These are phyloP conservation scores for Scaptomyza flava DNA, from an alignment of 2,888 invertebrate genomes.

Conservation along the genomic window DNA sequence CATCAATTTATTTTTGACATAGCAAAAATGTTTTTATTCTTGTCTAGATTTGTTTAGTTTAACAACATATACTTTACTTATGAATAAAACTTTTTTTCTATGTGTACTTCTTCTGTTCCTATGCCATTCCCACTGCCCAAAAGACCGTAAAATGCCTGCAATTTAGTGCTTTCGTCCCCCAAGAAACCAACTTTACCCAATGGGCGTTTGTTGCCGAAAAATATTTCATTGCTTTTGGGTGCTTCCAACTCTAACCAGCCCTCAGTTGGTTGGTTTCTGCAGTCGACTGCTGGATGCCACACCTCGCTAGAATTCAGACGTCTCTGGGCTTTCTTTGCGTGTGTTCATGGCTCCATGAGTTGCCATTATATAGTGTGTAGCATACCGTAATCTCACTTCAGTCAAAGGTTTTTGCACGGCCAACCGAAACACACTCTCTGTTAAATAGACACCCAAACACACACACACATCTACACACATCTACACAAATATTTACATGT, in stretches of 20 bases:
- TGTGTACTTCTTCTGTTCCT: background rate
- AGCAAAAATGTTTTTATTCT: background rate
- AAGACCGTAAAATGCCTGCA: constrained; percentile 78
- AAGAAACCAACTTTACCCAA: constrained; percentile 19
- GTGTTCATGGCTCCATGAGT: constrained; percentile 63
- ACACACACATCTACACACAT: constrained; percentile 10
- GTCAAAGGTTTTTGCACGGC: constrained; percentile 72
- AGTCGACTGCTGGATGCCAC: constrained; percentile 46
- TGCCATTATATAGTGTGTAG: constrained; percentile 66
- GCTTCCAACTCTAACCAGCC: constrained; percentile 5
- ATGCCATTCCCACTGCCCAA: constrained; percentile 51
- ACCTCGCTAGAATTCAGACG: constrained; percentile 44
- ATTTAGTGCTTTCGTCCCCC: constrained; percentile 58
- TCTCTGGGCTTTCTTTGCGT: constrained; percentile 3
- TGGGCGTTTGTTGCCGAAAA: constrained; percentile 67
- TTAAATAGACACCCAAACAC: constrained; percentile 12
- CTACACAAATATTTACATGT: constrained; percentile 23
- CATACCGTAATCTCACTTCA: constrained; percentile 78
- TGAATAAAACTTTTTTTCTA: background rate
- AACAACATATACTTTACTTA: too few species aligned
- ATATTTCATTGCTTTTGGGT: constrained; percentile 74
- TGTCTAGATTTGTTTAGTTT: background rate
- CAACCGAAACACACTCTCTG: constrained; percentile 49
- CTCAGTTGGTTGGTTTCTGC: constrained; percentile 25
- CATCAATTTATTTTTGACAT: too few species aligned